These are phyloP conservation scores for Agapornis roseicollis DNA, from an alignment of 2,113 vertebrate genomes.

Conservation along the genomic window DNA sequence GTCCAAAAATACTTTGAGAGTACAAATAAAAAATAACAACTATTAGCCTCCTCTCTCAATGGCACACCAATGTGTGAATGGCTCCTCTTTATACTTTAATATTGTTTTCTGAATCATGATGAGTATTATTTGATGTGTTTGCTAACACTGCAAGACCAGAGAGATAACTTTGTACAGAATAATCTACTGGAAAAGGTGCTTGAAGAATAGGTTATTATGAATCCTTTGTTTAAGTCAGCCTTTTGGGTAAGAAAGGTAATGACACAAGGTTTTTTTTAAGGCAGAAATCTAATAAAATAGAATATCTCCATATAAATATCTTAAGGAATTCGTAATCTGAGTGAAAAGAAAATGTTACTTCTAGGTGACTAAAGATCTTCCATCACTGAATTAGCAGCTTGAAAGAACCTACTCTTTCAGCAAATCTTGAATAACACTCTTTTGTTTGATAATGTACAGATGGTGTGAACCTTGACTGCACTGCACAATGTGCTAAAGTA, in stretches of 20 bases:
- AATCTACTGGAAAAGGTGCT: neutral
- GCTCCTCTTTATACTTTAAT: neutral
- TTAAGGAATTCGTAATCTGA: neutral
- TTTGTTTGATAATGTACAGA: neutral
- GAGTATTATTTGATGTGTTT: neutral
- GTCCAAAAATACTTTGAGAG: neutral
- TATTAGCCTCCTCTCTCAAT: neutral
- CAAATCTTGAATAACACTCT: neutral
- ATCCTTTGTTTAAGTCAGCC: neutral
- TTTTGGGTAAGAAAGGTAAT: neutral
- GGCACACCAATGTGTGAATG: neutral
- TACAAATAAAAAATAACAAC: neutral
- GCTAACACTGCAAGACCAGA: neutral
- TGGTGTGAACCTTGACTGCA: neutral
- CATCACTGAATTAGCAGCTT: neutral
- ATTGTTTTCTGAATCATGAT: neutral
- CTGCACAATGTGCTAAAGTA: neutral
- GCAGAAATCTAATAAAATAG: neutral
- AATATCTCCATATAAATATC: neutral
- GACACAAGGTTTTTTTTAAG: neutral
- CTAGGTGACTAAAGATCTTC: neutral
- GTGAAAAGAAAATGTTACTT: neutral
- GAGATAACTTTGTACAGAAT: neutral
- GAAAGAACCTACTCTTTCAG: neutral
- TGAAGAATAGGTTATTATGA: neutral